phyloP scores from a whole-genome alignment of 1,140 invertebrate genomes.

The Mizuhopecten yessoensis region DNA sequence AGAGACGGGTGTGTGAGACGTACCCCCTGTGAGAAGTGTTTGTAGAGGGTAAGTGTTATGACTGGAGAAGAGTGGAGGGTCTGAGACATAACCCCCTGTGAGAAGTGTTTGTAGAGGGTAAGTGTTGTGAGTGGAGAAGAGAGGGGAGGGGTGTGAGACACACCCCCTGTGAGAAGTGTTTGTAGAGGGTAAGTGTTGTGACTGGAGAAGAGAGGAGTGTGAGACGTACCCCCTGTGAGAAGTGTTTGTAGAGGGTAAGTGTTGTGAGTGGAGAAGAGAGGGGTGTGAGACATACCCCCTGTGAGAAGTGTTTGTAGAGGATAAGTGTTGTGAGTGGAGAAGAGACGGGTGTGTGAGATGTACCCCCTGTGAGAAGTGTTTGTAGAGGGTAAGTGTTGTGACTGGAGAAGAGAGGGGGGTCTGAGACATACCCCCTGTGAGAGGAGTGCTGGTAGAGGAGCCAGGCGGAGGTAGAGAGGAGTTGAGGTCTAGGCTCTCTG shows the following conservation, averaged over 20 bases:
- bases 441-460: not conserved
- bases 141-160: not conserved
- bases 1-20: not conserved
- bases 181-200: not conserved
- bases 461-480: not conserved
- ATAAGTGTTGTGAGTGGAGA: not conserved
- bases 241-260: not conserved
- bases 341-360: not conserved
- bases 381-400: not conserved
- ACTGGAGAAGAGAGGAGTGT: not conserved
- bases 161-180: not conserved
- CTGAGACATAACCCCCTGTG: not conserved
- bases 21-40: not conserved
- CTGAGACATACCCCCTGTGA: not conserved
- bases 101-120: not conserved
- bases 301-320: not conserved
- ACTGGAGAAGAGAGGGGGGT: not conserved
- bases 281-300: not conserved
- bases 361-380: not conserved
- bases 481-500: conserved; percentile 25
- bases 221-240: not conserved
- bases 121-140: not conserved
- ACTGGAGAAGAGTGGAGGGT: not conserved
- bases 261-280: not conserved
- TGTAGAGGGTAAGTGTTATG: not conserved